Evolutionary conservation across 2,113 vertebrate genomes (phyloP).

Genomic region (Camelus bactrianus): DNA sequence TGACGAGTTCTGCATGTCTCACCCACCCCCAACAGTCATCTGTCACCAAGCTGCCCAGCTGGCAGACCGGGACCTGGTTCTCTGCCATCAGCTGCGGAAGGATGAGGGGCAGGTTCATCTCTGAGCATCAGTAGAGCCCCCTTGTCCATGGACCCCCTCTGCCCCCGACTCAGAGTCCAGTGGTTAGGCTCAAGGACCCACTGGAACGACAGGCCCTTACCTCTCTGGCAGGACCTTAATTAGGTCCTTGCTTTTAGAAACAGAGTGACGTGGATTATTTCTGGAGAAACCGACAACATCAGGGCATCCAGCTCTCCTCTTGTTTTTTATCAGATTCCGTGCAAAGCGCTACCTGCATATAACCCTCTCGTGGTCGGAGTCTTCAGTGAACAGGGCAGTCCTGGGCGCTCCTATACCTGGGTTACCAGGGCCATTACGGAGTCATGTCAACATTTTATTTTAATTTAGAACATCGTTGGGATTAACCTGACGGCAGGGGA

Average conservation of each 20-base stretch:
- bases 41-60: not conserved
- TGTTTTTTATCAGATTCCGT: fast-evolving
- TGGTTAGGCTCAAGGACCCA: not conserved
- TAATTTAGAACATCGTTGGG: not conserved
- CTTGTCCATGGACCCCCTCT: fast-evolving
- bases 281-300: not conserved
- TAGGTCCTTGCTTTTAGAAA: not conserved
- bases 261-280: not conserved
- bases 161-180: not conserved
- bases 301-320: no score
- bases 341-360: fast-evolving
- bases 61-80: not conserved
- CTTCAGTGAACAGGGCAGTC: fast-evolving
- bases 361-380: no score
- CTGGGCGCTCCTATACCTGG: not conserved
- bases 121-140: fast-evolving
- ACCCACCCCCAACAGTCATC: fast-evolving
- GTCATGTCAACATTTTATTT: not conserved
- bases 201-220: fast-evolving
- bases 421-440: not conserved
- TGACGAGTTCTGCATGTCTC: not conserved
- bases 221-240: not conserved
- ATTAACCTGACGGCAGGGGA: not conserved
- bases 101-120: not conserved
- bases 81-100: not conserved